phyloP scores from a whole-genome alignment of 2,888 invertebrate species.

The Pristionchus mayeri region DNA sequence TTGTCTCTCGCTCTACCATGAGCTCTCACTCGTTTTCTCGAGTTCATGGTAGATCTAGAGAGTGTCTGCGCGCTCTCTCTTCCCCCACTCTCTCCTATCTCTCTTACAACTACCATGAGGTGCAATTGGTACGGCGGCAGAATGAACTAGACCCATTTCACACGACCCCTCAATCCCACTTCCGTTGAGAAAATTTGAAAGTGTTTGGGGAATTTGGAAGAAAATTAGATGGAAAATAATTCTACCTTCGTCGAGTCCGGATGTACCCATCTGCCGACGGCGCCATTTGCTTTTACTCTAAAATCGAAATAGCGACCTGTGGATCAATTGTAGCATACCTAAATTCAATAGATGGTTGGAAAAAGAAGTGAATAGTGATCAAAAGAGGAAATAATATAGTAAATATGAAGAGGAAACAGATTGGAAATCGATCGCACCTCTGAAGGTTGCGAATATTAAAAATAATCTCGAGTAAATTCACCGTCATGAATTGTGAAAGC shows the following conservation, averaged over 20 bases:
- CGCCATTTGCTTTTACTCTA: not conserved
- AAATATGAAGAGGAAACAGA: not conserved
- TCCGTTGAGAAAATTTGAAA: not conserved
- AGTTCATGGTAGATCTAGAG: no score
- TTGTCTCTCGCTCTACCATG: no score
- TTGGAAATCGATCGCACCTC: constrained; percentile 1
- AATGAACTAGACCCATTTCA: no score
- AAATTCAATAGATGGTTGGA: not conserved
- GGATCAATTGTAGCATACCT: not conserved
- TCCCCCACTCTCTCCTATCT: no score
- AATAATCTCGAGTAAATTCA: not conserved
- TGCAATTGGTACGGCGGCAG: no score
- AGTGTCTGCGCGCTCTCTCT: no score
- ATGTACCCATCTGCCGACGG: constrained; percentile 7
- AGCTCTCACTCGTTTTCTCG: no score
- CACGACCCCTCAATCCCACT: no score
- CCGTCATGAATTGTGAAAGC: not conserved
- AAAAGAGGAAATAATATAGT: not conserved
- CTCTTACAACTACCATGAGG: no score
- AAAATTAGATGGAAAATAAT: not conserved
- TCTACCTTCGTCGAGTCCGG: not conserved
- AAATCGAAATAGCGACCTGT: not conserved
- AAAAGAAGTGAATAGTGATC: constrained; percentile 1
- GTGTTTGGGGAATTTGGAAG: not conserved
- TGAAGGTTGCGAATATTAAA: not conserved